Evolutionary conservation across 2,113 vertebrate genomes (phyloP), one percentile per base, ranked within the genome.

Genomic region (Leucosticte australis): DNA sequence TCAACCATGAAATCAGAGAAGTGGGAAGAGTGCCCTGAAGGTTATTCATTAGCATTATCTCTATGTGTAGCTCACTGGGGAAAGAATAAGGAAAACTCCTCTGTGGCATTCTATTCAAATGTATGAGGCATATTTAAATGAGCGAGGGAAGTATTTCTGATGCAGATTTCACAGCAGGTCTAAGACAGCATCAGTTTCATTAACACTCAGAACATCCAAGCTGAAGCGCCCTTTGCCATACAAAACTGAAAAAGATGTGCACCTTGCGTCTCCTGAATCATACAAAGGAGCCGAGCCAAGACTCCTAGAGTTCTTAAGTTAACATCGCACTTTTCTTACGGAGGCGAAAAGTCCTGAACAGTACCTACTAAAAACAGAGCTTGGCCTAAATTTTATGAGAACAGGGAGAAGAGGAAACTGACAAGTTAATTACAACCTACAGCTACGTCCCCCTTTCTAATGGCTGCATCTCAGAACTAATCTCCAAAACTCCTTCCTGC

Each of bases 31-130:
- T 33, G 49, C 86, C 92, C 85, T 42, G 63, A 67, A 89, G 90
- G 82, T 85, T 94, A 41, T 46, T 89, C 85, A 79, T 90, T 89
- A 92, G 57, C 83, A 96, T 90, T 76, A 95, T 89, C 91, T 80
- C 82, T n/a, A 5, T 14, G 22, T 9, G 31, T 41, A 92, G 88
- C 71, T 90, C 75, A 37, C 68, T 71, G 31, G 60, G 59, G 78
- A 83, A 84, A 83, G 87, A 91, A 71, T 41, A 76, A 87, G 63
- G 59, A 79, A 85, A 67, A 57, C 55, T 94, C 55, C 56, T 87
- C 62, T 10, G 23, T n/a, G 50, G 35, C 64, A 41, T 64, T 81
- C 87, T 68, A 88, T 85, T 91, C 84, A 85, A 90, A 95, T 73
- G 75, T 16, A 73, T 64, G 79, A 91, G 75, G 44, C 76, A n/a